phyloP scores from a whole-genome alignment of 2,113 vertebrate genomes.

The Bufo bufo region DNA sequence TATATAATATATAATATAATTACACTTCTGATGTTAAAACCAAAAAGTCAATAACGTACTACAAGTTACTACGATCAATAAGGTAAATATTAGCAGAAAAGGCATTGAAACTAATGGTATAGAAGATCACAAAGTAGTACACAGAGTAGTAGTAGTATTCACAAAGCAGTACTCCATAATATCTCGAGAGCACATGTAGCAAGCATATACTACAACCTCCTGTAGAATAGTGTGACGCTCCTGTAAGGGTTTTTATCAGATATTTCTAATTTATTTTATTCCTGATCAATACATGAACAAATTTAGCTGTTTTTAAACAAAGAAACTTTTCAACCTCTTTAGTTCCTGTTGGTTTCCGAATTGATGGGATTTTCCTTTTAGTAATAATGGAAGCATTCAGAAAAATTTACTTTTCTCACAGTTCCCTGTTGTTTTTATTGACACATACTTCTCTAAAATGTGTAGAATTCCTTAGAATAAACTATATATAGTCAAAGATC shows the following conservation, averaged over 20 bases:
- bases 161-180: background rate
- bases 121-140: too few species aligned
- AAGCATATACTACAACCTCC: background rate
- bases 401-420: background rate
- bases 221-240: background rate
- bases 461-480: background rate
- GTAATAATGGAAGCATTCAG: background rate
- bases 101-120: too few species aligned
- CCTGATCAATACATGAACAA: background rate
- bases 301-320: background rate
- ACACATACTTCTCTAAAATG: conserved; percentile 3
- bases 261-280: background rate
- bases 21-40: too few species aligned
- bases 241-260: background rate
- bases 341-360: conserved; percentile 1
- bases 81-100: too few species aligned
- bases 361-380: conserved; percentile 11
- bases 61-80: too few species aligned
- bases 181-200: background rate
- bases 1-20: too few species aligned
- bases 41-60: too few species aligned
- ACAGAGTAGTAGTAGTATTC: background rate
- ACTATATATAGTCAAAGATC: background rate
- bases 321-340: background rate
- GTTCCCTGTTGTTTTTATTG: background rate